Conservation (phyloP, 2,797 vertebrate species). For the Chloroceryle amazona region DNA sequence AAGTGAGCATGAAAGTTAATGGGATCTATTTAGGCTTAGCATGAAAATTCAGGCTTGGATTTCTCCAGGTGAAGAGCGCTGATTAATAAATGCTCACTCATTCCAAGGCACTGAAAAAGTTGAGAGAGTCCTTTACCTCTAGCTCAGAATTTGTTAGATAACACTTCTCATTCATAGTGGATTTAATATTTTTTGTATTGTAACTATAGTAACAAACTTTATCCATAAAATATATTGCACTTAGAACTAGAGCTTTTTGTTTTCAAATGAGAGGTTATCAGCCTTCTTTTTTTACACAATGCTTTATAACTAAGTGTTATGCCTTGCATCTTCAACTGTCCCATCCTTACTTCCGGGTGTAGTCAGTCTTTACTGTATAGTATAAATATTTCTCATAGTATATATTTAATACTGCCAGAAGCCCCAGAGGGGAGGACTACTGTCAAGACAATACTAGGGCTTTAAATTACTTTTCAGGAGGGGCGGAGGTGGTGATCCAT, state of each 20-base stretch:
- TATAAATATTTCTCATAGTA: constrained; percentile 21
- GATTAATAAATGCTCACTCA: not conserved
- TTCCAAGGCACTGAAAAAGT: not conserved
- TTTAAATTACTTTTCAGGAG: not conserved
- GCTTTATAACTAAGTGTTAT: constrained; percentile 24
- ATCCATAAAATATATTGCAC: constrained; percentile 5
- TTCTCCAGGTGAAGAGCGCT: not conserved
- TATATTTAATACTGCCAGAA: constrained; percentile 1
- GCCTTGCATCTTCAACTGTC: not conserved
- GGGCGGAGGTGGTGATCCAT: not conserved
- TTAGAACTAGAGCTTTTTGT: not conserved
- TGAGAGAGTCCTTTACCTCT: not conserved
- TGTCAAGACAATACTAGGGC: not conserved
- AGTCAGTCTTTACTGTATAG: not conserved
- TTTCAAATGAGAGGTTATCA: constrained; percentile 40
- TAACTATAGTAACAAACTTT: constrained; percentile 16
- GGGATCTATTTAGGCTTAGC: not conserved
- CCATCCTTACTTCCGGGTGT: not conserved
- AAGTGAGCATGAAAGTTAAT: not conserved
- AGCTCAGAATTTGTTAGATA: constrained; percentile 1
- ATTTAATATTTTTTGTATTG: not conserved
- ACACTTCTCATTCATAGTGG: not conserved
- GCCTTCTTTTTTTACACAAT: constrained; percentile 19
- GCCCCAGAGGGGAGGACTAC: not conserved
- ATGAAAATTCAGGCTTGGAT: not conserved